Percentiles rank a stretch among this genome's conserved stretches.
phyloP scores from a whole-genome alignment of 2,888 invertebrate species.

The Volucella bombylans region DNA sequence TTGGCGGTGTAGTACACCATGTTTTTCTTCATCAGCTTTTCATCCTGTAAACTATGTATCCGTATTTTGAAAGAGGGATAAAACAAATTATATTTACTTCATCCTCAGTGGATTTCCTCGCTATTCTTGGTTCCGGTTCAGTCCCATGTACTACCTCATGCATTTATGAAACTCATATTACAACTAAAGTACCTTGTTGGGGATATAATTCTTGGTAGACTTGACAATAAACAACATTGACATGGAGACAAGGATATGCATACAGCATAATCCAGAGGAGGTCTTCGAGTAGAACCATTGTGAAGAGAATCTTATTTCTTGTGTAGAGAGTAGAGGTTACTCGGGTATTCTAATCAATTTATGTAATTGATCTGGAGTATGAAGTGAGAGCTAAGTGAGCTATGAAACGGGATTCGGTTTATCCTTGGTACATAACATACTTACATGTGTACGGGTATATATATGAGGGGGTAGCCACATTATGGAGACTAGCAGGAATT shows the following conservation, averaged over 20 bases:
- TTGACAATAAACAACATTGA: slow-evolving; percentile 26
- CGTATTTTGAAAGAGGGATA: slow-evolving; percentile 33
- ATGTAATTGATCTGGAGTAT: background rate
- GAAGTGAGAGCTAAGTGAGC: no score
- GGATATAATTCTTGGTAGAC: slow-evolving; percentile 19
- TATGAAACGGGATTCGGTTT: background rate
- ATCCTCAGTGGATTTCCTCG: slow-evolving; percentile 32
- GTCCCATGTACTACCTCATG: background rate
- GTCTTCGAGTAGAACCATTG: background rate
- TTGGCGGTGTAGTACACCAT: slow-evolving; percentile 22
- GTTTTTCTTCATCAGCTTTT: slow-evolving; percentile 22
- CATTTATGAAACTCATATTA: slow-evolving; percentile 28
- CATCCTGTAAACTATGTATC: slow-evolving; percentile 34
- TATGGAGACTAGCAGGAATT: no score
- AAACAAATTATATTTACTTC: slow-evolving; percentile 53
- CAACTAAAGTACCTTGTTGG: slow-evolving; percentile 8
- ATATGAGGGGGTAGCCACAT: no score
- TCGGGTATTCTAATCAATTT: slow-evolving; percentile 14
- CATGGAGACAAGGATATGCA: slow-evolving; percentile 11
- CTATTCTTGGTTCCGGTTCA: background rate
- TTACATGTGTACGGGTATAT: no score
- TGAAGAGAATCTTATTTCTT: slow-evolving; percentile 11
- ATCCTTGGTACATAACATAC: background rate
- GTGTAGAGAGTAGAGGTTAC: background rate
- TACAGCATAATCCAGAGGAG: background rate